Percentiles rank a stretch among this genome's conserved stretches.
Evolutionary conservation across 2,888 invertebrate species (phyloP).

Genomic region (Chalcis sispes): DNA sequence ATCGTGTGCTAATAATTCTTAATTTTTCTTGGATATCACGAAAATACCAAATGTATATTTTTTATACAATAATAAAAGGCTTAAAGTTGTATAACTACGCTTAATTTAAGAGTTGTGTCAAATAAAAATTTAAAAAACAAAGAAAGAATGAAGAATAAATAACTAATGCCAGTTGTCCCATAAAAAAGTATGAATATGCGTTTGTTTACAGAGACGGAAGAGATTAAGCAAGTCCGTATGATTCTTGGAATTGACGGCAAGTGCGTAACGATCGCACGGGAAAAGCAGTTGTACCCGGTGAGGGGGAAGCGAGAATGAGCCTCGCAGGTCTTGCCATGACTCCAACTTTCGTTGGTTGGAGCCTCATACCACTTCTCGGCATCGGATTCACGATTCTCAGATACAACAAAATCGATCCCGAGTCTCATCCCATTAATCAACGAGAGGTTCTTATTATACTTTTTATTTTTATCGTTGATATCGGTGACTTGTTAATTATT

Average conservation of each 20-base stretch:
- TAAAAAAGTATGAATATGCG: too few species aligned
- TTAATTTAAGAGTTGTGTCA: too few species aligned
- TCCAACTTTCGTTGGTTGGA: conserved; percentile 80
- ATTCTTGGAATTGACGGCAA: conserved; percentile 5
- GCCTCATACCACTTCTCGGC: conserved; percentile 88
- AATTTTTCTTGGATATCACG: too few species aligned
- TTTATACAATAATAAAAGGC: too few species aligned
- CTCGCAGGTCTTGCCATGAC: conserved; percentile 77
- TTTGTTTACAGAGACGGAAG: too few species aligned
- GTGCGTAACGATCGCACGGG: conserved; percentile 43
- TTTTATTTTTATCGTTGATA: conserved; percentile 16
- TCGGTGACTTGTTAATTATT: too few species aligned
- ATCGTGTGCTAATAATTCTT: too few species aligned
- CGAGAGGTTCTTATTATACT: conserved; percentile 74
- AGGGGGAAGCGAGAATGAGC: conserved; percentile 72
- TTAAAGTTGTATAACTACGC: too few species aligned
- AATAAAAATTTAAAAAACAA: too few species aligned
- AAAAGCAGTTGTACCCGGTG: conserved; percentile 23
- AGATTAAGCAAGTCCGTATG: conserved; percentile 35
- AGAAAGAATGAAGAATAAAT: too few species aligned
- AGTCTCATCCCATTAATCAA: conserved; percentile 85
- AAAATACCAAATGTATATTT: too few species aligned
- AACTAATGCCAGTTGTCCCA: too few species aligned
- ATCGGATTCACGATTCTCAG: conserved; percentile 88
- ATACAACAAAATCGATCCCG: conserved; percentile 89